Conservation (phyloP, 2,797 vertebrate genomes). For the Melanogrammus aeglefinus region DNA sequence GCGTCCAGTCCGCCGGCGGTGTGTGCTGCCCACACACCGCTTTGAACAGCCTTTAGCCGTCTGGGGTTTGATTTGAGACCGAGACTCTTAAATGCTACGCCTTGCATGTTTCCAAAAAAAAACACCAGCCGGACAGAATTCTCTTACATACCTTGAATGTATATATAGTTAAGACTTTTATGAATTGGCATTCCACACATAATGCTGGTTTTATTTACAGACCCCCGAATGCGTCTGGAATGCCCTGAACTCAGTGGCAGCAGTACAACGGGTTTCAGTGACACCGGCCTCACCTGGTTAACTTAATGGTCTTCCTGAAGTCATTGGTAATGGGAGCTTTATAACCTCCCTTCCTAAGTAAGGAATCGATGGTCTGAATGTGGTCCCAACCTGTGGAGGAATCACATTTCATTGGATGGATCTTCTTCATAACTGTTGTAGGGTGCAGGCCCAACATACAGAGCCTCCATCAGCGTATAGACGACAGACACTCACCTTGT, state of each 20-base stretch:
- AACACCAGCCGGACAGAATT: background rate
- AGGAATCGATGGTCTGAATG: constrained; percentile 99
- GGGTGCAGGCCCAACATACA: background rate
- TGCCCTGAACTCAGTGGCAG: background rate
- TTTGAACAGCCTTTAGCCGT: background rate
- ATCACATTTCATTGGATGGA: background rate
- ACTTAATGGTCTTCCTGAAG: constrained; percentile 99
- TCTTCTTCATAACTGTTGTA: background rate
- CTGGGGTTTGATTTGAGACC: background rate
- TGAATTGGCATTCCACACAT: background rate
- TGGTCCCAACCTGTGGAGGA: constrained; percentile 93
- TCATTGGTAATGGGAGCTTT: constrained; percentile 99
- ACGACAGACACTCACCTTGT: constrained; percentile 84
- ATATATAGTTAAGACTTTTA: background rate
- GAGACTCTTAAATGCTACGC: background rate
- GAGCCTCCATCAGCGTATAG: background rate
- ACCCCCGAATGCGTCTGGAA: background rate
- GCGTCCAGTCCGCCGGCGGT: background rate
- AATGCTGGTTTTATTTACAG: background rate
- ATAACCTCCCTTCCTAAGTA: constrained; percentile 99
- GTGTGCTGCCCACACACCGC: background rate
- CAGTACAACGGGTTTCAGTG: background rate
- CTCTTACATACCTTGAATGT: too few relatives aligned
- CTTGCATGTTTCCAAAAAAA: background rate
- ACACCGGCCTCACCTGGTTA: constrained; percentile 87